These are phyloP conservation scores for Drosophila repleta DNA, from an alignment of 1,140 invertebrate genomes.

Conservation along the genomic window DNA sequence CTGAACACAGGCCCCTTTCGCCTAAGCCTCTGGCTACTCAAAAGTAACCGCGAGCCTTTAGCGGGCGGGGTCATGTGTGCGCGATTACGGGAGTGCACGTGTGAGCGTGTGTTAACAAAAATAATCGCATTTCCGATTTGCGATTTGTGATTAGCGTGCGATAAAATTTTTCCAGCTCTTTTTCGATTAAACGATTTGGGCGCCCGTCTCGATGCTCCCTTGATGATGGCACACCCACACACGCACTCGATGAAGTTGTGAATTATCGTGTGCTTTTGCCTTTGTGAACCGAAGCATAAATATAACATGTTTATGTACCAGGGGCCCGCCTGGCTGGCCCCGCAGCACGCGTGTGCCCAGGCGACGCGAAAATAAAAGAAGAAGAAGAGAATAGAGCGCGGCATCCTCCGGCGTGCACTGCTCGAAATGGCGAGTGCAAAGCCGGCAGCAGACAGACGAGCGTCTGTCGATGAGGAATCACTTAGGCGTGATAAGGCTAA, in stretches of 20 bases:
- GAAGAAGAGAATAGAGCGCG: too few species aligned
- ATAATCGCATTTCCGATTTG: slow-evolving; percentile 79
- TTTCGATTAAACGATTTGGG: slow-evolving; percentile 28
- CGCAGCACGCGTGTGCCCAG: background rate
- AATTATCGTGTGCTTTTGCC: slow-evolving; percentile 13
- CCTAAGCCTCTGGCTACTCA: slow-evolving; percentile 21
- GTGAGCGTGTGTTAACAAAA: slow-evolving; percentile 53
- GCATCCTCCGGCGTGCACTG: background rate
- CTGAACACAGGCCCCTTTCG: background rate
- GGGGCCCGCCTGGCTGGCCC: background rate
- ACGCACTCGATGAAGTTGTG: slow-evolving; percentile 21
- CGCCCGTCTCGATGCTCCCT: slow-evolving; percentile 12
- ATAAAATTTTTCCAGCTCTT: slow-evolving; percentile 61
- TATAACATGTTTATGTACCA: slow-evolving; percentile 61
- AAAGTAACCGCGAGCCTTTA: slow-evolving; percentile 9
- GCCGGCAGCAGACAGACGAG: too few species aligned
- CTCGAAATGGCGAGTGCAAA: background rate
- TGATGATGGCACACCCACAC: background rate
- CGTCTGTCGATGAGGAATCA: background rate
- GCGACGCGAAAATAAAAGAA: background rate
- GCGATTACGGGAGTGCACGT: slow-evolving; percentile 7
- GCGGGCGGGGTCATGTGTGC: background rate
- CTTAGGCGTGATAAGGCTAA: slow-evolving; percentile 1
- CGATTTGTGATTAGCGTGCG: slow-evolving; percentile 76
- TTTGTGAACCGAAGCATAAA: slow-evolving; percentile 61